These are phyloP conservation scores for Epizoanthus ramosus DNA, from an alignment of 92 coral and sea anemone genomes.

Conservation along the genomic window DNA sequence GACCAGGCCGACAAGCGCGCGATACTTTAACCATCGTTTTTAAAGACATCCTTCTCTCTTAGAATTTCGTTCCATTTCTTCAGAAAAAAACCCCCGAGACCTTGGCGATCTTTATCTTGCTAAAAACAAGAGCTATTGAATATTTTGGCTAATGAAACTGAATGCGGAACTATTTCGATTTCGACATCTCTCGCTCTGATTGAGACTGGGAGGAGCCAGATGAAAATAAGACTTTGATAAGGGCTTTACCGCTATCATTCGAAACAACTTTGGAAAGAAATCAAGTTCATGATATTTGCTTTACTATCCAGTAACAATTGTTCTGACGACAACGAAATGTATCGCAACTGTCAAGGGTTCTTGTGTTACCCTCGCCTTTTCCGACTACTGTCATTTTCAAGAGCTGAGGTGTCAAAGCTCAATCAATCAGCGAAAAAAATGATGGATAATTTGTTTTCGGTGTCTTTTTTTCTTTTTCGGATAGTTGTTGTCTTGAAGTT, in stretches of 20 bases:
- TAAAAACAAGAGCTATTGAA: not conserved
- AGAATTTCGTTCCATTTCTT: not conserved
- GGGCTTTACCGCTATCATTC: slow-evolving; percentile 18
- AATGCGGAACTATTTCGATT: slow-evolving; percentile 41
- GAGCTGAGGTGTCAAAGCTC: not conserved
- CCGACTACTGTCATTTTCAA: slow-evolving; percentile 10
- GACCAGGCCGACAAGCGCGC: not conserved
- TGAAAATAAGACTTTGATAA: slow-evolving; percentile 9
- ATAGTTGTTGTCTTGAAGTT: not conserved
- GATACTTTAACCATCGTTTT: not conserved
- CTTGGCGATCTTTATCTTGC: not conserved
- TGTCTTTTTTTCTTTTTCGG: not conserved
- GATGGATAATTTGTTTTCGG: too few species aligned
- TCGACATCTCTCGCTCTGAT: slow-evolving; percentile 14
- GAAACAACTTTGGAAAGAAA: slow-evolving; percentile 28
- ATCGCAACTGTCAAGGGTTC: slow-evolving; percentile 4
- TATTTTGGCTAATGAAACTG: slow-evolving; percentile 3
- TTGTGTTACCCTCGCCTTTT: slow-evolving; percentile 16
- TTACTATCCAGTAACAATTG: slow-evolving; percentile 1
- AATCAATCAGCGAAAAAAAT: not conserved
- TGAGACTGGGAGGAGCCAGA: slow-evolving; percentile 36
- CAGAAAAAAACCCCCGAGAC: slow-evolving; percentile 6
- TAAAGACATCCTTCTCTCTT: not conserved
- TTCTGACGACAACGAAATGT: slow-evolving; percentile 14
- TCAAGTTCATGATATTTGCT: slow-evolving; percentile 29